These are phyloP conservation scores for Ligdia adustata DNA, from an alignment of 2,888 invertebrate species.

Conservation along the genomic window DNA sequence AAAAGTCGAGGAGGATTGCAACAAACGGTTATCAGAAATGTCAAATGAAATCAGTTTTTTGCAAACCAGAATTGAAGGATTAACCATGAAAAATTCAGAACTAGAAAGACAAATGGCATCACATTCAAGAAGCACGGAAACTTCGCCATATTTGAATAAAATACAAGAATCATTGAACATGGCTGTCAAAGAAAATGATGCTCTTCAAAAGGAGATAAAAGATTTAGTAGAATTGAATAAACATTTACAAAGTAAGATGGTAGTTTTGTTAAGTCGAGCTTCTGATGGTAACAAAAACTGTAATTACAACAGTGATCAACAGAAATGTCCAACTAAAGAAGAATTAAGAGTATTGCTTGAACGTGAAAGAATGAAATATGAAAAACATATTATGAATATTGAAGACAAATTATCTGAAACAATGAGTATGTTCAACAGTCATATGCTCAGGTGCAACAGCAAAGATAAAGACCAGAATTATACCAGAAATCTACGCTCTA, in stretches of 20 bases:
- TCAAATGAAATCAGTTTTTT: slow-evolving; percentile 84
- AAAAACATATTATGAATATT: slow-evolving; percentile 60
- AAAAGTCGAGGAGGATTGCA: slow-evolving; percentile 90
- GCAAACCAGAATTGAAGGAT: slow-evolving; percentile 81
- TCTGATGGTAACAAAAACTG: slow-evolving; percentile 42
- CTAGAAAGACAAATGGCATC: slow-evolving; percentile 84
- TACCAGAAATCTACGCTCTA: slow-evolving; percentile 37
- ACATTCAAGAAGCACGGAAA: slow-evolving; percentile 38
- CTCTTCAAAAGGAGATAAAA: slow-evolving; percentile 73
- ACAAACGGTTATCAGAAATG: slow-evolving; percentile 86
- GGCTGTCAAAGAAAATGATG: slow-evolving; percentile 66
- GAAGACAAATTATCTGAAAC: slow-evolving; percentile 70
- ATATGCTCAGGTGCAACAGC: slow-evolving; percentile 49
- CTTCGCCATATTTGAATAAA: slow-evolving; percentile 38
- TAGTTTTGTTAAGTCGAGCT: slow-evolving; percentile 51
- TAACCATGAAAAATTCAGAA: slow-evolving; percentile 70
- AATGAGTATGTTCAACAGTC: slow-evolving; percentile 63
- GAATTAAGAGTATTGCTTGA: slow-evolving; percentile 67
- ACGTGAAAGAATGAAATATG: slow-evolving; percentile 75
- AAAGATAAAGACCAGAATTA: slow-evolving; percentile 45
- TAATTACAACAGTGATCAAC: slow-evolving; percentile 41
- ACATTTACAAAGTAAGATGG: slow-evolving; percentile 74
- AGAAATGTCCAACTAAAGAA: slow-evolving; percentile 62
- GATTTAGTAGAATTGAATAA: slow-evolving; percentile 76
- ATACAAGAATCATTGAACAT: slow-evolving; percentile 55